Base-by-base conservation (phyloP, 2,888 invertebrate genomes). In the Diarsia mendica region DNA sequence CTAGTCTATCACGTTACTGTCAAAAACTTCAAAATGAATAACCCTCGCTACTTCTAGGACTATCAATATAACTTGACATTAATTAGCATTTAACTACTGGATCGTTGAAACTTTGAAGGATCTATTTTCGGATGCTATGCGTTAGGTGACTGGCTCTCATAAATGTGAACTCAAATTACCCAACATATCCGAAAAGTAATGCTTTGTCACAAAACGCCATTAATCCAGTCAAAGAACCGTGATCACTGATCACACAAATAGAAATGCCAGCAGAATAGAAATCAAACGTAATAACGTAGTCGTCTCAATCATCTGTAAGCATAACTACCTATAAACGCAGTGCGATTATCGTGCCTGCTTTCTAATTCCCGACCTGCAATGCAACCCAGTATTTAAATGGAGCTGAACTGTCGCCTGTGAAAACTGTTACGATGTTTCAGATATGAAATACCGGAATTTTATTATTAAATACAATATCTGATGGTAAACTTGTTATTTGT, bases 291-390 rank as follows among this genome's bases (percentile, higher is more conserved):
- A 87, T 82, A 79, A 72, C 73, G 67, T 48, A 65, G 65, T 82
- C 69, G 84, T 85, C 79, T 75, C 75, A 74, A 73, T 84, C 76
- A 86, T 85, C 79, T 83, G 79, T 65, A 80, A 85, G 72, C 87
- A 86, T 84, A 85, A 86, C 84, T 76, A 48, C 77, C 67, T 76
- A 78, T 84, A 82, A 82, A 77, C 61, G 74, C 77, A 70, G 64
- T 75, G 75, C 80, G 82, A 88, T 90, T 89, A 89, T 85, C 78
- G 84, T 85, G 82, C 65, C 61, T 75, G 86, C 90, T 91, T 90
- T 91, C 91, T 90, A 90, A 89, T 86, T 72, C 79, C 81, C 84
- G 85, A 84, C 85, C 85, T 75, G 83, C 67, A 78, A 74, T 67
- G 63, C 72, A 85, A 81, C 84, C 85, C 71, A 85, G 81, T 87